Percentiles rank a stretch among this genome's conserved stretches.
phyloP scores from a whole-genome alignment of 92 coral and sea anemone genomes.

The Anthopleura xanthogrammica region DNA sequence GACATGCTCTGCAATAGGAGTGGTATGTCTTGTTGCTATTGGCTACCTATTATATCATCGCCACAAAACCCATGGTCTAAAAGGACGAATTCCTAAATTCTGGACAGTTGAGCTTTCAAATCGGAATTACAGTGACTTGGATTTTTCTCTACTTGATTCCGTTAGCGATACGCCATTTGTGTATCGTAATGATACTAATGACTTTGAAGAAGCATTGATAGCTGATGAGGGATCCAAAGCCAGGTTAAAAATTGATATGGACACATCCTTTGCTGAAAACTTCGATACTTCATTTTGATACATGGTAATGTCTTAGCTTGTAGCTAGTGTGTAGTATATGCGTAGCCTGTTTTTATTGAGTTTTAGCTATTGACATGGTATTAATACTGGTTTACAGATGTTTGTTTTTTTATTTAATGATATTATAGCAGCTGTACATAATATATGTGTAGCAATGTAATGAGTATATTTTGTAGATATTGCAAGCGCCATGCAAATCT shows the following conservation, averaged over 20 bases:
- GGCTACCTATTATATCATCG: slow-evolving; percentile 51
- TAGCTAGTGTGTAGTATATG: not conserved
- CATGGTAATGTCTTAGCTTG: not conserved
- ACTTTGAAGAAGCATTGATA: slow-evolving; percentile 81
- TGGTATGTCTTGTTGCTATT: slow-evolving; percentile 34
- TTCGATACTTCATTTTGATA: slow-evolving; percentile 32
- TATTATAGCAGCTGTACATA: too few relatives aligned
- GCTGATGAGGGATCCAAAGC: slow-evolving; percentile 62
- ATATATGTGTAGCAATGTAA: too few relatives aligned
- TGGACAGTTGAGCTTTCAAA: slow-evolving; percentile 84
- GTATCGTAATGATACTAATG: slow-evolving; percentile 68
- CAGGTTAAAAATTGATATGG: slow-evolving; percentile 49
- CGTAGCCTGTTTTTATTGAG: not conserved
- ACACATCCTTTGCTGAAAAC: slow-evolving; percentile 7
- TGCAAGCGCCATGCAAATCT: too few relatives aligned
- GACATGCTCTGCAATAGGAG: slow-evolving; percentile 56
- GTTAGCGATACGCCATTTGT: slow-evolving; percentile 81
- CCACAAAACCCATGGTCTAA: slow-evolving; percentile 31
- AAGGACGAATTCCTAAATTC: slow-evolving; percentile 49
- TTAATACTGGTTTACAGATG: too few relatives aligned
- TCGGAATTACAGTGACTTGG: slow-evolving; percentile 80
- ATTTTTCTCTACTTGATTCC: slow-evolving; percentile 78
- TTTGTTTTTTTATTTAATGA: too few relatives aligned
- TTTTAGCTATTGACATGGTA: too few relatives aligned
- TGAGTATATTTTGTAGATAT: too few relatives aligned